Evolutionary conservation across 2,113 vertebrate species (phyloP).

Genomic region (Zonotrichia leucophrys): DNA sequence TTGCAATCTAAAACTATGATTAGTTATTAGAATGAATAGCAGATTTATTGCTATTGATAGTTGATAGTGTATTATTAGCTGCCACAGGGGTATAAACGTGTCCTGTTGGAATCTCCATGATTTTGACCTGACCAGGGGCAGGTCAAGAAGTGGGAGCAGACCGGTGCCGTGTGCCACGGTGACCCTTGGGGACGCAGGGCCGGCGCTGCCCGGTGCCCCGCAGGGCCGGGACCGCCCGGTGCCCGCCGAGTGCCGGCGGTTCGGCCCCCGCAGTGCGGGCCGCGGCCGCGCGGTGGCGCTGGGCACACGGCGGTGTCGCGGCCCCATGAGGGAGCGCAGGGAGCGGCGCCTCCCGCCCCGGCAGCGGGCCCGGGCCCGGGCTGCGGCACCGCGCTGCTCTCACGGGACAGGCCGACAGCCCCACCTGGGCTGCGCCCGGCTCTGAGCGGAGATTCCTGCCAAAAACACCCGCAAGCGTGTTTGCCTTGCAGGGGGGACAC

Average conservation of each 20-base stretch:
- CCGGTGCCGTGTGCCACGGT: rapidly evolving
- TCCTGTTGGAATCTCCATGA: neutral
- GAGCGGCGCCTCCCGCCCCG: rapidly evolving
- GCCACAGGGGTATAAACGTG: no score
- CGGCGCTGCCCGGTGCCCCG: no score
- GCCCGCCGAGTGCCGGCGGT: no score
- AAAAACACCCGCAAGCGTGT: rapidly evolving
- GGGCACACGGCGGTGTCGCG: rapidly evolving
- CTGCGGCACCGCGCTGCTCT: rapidly evolving
- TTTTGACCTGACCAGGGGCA: neutral
- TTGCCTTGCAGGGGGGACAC: neutral
- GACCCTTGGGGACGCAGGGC: rapidly evolving
- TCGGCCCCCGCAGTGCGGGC: neutral
- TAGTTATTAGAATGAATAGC: neutral
- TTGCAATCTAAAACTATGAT: neutral
- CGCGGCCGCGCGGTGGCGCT: neutral
- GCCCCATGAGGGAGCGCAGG: no score
- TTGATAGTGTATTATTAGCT: neutral
- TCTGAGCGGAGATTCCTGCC: neutral
- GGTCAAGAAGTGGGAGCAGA: neutral
- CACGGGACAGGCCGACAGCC: neutral
- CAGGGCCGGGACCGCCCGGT: no score
- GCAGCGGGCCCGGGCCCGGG: rapidly evolving
- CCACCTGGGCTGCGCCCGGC: rapidly evolving
- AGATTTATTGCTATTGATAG: neutral